Evolutionary conservation across 2,113 vertebrate species (phyloP).

Genomic region (Melanotaenia duboulayi): DNA sequence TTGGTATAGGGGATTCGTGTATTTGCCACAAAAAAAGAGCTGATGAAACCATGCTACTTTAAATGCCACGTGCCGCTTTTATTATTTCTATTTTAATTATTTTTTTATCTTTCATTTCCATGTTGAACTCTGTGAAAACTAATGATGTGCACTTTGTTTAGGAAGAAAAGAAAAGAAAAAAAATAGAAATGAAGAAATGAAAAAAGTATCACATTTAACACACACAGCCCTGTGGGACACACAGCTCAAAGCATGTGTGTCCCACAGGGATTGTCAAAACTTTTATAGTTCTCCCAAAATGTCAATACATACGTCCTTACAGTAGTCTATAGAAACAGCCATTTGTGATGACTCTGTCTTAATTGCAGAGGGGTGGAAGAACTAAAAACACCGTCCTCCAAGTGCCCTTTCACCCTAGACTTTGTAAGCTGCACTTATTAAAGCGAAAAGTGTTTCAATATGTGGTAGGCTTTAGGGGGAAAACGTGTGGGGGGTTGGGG

Average conservation of each 20-base stretch:
- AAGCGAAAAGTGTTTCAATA: conserved; percentile 99
- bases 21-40: too few relatives aligned
- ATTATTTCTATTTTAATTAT: too few relatives aligned
- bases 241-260: conserved; percentile 14
- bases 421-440: conserved; percentile 97
- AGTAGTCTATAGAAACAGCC: conserved; percentile 25
- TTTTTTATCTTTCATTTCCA: too few relatives aligned
- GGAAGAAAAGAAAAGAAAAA: not conserved
- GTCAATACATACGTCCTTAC: conserved; percentile 20
- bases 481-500: conserved; percentile 76
- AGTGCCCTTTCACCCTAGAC: conserved; percentile 97
- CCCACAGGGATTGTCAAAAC: conserved; percentile 12
- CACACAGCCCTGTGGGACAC: conserved; percentile 4
- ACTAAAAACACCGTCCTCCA: conserved; percentile 90
- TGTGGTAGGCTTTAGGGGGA: conserved; percentile 84
- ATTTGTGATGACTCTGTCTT: conserved; percentile 57
- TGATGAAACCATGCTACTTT: too few relatives aligned
- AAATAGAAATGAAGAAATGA: not conserved
- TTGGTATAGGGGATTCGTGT: conserved; percentile 6
- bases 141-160: not conserved
- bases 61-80: not conserved
- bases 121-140: conserved; percentile 8
- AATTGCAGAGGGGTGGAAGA: conserved; percentile 76
- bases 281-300: conserved; percentile 26
- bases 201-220: too few relatives aligned